These are phyloP conservation scores for Panulirus ornatus DNA, from an alignment of 1,140 invertebrate species.

Conservation along the genomic window DNA sequence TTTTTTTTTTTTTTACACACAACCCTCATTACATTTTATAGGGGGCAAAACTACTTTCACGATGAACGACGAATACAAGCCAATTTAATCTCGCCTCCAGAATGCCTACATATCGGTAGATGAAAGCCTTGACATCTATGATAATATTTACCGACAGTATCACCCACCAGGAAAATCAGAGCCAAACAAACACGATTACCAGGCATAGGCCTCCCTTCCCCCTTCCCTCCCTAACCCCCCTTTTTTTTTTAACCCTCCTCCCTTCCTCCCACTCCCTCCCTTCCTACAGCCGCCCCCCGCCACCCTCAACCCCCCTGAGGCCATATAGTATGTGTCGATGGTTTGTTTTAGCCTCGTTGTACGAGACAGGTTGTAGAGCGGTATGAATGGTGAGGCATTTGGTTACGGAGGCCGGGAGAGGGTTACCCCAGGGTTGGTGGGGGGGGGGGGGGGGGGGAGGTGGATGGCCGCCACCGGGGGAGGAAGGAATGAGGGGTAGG, in stretches of 20 bases:
- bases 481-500: not conserved
- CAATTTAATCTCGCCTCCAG: constrained; percentile 12
- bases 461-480: not conserved
- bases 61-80: too few relatives aligned
- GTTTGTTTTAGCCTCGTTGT: constrained; percentile 42
- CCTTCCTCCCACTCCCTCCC: not conserved
- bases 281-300: not conserved
- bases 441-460: not conserved
- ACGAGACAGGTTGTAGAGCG: constrained; percentile 43
- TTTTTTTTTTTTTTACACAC: not conserved
- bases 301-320: too few relatives aligned
- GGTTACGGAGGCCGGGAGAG: too few relatives aligned
- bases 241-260: too few relatives aligned
- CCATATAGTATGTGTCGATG: constrained; percentile 52
- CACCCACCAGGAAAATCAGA: constrained; percentile 58
- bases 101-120: not conserved
- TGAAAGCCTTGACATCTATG: constrained; percentile 2
- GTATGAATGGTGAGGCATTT: constrained; percentile 42
- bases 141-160: constrained; percentile 37
- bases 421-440: not conserved
- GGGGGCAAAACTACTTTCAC: too few relatives aligned
- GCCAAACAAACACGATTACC: constrained; percentile 26
- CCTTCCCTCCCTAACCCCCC: not conserved
- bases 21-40: not conserved
- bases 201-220: constrained; percentile 4